Percentiles rank a stretch among this genome's conserved stretches.
Evolutionary conservation across 2,797 vertebrate species (phyloP).

Genomic region (Knipowitschia caucasica): DNA sequence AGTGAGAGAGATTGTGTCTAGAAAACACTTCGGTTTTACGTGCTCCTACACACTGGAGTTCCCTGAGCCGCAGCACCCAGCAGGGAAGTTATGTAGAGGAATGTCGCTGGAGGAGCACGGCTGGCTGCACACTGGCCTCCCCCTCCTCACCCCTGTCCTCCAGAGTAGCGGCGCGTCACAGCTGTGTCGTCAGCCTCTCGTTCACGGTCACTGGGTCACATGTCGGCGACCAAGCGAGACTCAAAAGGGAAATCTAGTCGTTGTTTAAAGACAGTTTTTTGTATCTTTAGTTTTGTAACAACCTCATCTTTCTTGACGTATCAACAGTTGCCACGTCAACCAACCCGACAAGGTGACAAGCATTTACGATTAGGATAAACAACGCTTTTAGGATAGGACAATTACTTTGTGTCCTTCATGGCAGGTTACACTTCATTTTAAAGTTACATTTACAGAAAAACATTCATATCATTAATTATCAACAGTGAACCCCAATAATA

Average conservation of each 20-base stretch:
- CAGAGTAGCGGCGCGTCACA: slow-evolving; percentile 48
- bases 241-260: slow-evolving; percentile 11
- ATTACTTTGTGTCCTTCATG: slow-evolving; percentile 27
- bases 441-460: too few relatives aligned
- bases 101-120: slow-evolving; percentile 43
- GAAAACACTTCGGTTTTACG: too few relatives aligned
- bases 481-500: too few relatives aligned
- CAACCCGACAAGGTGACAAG: too few relatives aligned
- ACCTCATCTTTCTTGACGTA: too few relatives aligned
- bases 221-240: slow-evolving; percentile 15
- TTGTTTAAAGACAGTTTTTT: slow-evolving; percentile 9
- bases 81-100: slow-evolving; percentile 43
- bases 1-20: too few relatives aligned
- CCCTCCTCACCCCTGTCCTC: slow-evolving; percentile 19
- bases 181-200: slow-evolving; percentile 17
- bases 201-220: slow-evolving; percentile 52
- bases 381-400: too few relatives aligned
- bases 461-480: too few relatives aligned
- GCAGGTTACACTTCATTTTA: not conserved
- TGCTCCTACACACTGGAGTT: slow-evolving; percentile 11
- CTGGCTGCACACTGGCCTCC: slow-evolving; percentile 31
- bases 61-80: slow-evolving; percentile 28
- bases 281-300: too few relatives aligned
- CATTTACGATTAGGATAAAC: too few relatives aligned
- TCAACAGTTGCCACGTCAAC: too few relatives aligned